Conservation (phyloP, 2,113 vertebrate genomes). For the Callospermophilus lateralis region DNA sequence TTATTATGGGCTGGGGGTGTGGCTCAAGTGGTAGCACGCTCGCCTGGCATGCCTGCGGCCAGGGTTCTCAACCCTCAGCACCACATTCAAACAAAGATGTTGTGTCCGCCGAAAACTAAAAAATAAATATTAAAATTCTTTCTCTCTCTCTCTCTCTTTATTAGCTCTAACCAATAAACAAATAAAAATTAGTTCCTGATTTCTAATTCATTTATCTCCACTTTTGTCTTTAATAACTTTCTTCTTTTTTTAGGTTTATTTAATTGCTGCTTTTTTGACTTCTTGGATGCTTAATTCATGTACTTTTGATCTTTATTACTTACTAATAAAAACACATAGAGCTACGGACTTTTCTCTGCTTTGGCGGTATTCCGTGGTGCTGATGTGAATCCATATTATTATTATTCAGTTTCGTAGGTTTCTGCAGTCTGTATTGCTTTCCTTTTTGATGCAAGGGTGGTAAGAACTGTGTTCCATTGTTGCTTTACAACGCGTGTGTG, state of each 20-base stretch:
- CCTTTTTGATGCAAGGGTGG: neutral
- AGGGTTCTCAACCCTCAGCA: too few species aligned
- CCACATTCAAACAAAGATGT: too few species aligned
- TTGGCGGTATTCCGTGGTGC: neutral
- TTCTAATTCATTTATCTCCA: slow-evolving; percentile 41
- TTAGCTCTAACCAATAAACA: neutral
- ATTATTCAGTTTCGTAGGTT: neutral
- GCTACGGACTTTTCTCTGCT: neutral
- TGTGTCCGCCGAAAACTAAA: too few species aligned
- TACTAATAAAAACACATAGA: slow-evolving; percentile 1
- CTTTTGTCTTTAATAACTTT: neutral
- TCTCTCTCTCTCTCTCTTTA: too few species aligned
- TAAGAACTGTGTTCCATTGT: neutral
- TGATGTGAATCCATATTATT: neutral
- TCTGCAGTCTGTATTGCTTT: neutral
- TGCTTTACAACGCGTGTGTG: neutral
- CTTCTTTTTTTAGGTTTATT: slow-evolving; percentile 20
- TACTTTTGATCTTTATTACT: neutral
- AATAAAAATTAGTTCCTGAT: neutral
- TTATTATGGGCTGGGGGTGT: too few species aligned
- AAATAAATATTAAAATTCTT: too few species aligned
- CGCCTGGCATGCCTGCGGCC: too few species aligned
- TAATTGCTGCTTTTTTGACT: neutral
- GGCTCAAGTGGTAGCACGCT: too few species aligned
- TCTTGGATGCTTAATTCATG: neutral